These are phyloP conservation scores for Allygus modestus DNA, from an alignment of 2,888 invertebrate species.

Conservation along the genomic window DNA sequence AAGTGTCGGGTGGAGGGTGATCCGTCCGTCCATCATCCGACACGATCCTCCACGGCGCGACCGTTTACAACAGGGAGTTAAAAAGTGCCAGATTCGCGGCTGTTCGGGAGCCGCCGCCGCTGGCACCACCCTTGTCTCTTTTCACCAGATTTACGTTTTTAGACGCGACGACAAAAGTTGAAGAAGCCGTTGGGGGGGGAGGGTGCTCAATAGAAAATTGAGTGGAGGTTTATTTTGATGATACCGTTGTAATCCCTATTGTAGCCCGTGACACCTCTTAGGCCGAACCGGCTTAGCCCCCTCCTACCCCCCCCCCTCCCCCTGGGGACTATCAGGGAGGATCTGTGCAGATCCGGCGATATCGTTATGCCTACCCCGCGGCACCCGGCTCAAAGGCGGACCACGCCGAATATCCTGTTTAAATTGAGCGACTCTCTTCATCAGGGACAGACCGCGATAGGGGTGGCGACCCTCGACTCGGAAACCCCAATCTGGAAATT, in stretches of 20 bases:
- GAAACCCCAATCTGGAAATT: slow-evolving; percentile 26
- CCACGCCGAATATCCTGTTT: slow-evolving; percentile 27
- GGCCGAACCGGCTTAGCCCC: slow-evolving; percentile 53
- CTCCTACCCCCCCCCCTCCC: background rate
- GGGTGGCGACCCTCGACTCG: slow-evolving; percentile 14
- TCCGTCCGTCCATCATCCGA: too few relatives aligned
- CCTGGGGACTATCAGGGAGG: slow-evolving; percentile 19
- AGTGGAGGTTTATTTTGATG: slow-evolving; percentile 59
- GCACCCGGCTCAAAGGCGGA: slow-evolving; percentile 33
- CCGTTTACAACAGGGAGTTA: too few relatives aligned
- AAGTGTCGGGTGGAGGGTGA: too few relatives aligned
- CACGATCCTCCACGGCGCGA: too few relatives aligned
- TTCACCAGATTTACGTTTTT: slow-evolving; percentile 55
- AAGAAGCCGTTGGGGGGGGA: slow-evolving; percentile 45
- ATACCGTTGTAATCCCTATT: slow-evolving; percentile 58
- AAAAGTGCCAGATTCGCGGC: slow-evolving; percentile 4
- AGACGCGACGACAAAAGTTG: slow-evolving; percentile 53
- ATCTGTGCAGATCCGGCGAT: slow-evolving; percentile 37
- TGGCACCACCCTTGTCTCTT: slow-evolving; percentile 45
- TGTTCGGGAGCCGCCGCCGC: slow-evolving; percentile 18
- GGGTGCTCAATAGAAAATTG: slow-evolving; percentile 55
- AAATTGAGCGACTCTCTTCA: slow-evolving; percentile 33
- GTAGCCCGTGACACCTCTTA: slow-evolving; percentile 57
- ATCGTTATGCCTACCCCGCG: slow-evolving; percentile 30
- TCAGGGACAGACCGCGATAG: slow-evolving; percentile 11